These are phyloP conservation scores for Resseliella maxima DNA, from an alignment of 2,888 invertebrate species.

Conservation along the genomic window DNA sequence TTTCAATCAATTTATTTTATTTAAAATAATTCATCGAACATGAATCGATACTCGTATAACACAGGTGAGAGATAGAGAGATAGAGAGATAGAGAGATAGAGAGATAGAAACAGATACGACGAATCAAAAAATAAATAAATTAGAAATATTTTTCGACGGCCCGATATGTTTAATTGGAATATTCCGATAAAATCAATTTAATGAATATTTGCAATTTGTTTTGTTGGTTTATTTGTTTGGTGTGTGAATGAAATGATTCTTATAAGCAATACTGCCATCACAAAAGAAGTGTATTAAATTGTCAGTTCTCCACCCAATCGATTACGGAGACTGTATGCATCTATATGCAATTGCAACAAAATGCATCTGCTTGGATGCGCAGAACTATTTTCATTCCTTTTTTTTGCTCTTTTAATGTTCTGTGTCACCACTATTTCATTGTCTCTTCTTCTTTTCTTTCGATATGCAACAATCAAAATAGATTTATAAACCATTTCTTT, in stretches of 20 bases:
- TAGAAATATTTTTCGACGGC: not conserved
- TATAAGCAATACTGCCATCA: not conserved
- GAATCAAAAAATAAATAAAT: not conserved
- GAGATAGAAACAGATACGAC: too few species aligned
- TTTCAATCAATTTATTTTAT: conserved; percentile 6
- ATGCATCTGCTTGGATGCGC: conserved; percentile 23
- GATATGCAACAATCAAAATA: not conserved
- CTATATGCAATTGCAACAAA: conserved; percentile 22
- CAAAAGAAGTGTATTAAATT: conserved; percentile 26
- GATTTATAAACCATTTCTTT: not conserved
- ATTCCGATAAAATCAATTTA: too few species aligned
- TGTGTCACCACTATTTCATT: not conserved
- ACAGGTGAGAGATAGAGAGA: conserved; percentile 60
- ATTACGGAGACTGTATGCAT: not conserved
- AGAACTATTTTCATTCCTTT: conserved; percentile 5
- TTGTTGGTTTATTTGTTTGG: not conserved
- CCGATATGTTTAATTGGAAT: not conserved
- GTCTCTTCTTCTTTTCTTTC: not conserved
- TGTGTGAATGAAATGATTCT: not conserved
- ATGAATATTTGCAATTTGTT: too few species aligned
- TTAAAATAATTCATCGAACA: conserved; percentile 58
- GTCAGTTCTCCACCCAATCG: conserved; percentile 54
- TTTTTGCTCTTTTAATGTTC: not conserved
- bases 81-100: not conserved
- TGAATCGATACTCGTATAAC: conserved; percentile 63